Evolutionary conservation across 2,888 invertebrate genomes (phyloP).

Genomic region (Diploptera punctata): DNA sequence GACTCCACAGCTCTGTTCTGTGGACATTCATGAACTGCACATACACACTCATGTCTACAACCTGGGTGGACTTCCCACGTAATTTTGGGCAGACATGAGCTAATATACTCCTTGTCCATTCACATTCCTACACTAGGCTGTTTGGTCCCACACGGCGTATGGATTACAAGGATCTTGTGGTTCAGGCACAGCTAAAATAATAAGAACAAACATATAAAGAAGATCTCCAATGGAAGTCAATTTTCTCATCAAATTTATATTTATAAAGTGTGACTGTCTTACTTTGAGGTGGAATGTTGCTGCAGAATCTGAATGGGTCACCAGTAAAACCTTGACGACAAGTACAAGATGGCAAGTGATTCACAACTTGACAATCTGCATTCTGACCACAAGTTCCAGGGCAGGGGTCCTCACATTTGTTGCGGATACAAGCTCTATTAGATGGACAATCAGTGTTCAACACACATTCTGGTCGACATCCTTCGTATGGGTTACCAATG

Average conservation of each 20-base stretch:
- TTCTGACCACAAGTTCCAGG: constrained; percentile 75
- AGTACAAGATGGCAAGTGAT: constrained; percentile 77
- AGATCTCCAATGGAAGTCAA: neutral
- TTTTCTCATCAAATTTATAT: neutral
- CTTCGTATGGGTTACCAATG: constrained; percentile 65
- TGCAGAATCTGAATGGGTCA: constrained; percentile 75
- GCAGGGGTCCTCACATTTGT: constrained; percentile 81
- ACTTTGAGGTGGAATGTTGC: constrained; percentile 51
- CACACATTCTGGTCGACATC: constrained; percentile 54
- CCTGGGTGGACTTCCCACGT: constrained; percentile 76
- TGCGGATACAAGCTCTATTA: constrained; percentile 75
- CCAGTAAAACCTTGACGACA: constrained; percentile 75
- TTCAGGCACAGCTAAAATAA: neutral
- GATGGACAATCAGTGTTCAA: constrained; percentile 54
- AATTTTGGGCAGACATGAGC: constrained; percentile 78
- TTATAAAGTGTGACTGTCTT: no score
- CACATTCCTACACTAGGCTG: constrained; percentile 53
- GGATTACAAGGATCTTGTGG: constrained; percentile 47
- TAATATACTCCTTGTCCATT: constrained; percentile 77
- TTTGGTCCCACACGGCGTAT: constrained; percentile 51
- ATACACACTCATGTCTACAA: constrained; percentile 58
- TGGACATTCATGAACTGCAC: constrained; percentile 56
- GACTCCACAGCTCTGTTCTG: constrained; percentile 65
- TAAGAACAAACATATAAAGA: neutral
- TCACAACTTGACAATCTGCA: constrained; percentile 75